phyloP scores from a whole-genome alignment of 37 sponge, comb jelly and placozoan genomes.

The Trichoplax adhaerens region DNA sequence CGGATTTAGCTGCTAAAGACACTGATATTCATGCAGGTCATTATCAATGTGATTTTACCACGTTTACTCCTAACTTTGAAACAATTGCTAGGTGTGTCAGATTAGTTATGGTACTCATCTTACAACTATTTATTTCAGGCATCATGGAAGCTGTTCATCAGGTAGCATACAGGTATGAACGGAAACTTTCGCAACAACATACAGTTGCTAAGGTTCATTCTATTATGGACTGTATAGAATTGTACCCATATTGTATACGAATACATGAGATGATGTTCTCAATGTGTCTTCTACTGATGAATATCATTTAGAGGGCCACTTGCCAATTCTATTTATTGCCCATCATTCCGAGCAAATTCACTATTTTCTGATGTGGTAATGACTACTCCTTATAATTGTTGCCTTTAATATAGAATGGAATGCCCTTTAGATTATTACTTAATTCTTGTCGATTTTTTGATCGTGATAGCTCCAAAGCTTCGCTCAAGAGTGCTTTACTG shows the following conservation, averaged over 20 bases:
- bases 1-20: conserved; percentile 9
- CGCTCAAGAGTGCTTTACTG: conserved; percentile 24
- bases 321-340: conserved; percentile 38
- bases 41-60: not conserved
- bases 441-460: not conserved
- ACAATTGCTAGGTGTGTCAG: conserved; percentile 2
- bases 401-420: not conserved
- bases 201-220: too few relatives aligned
- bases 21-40: conserved; percentile 9
- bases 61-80: conserved; percentile 3
- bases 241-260: not conserved
- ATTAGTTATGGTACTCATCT: not conserved
- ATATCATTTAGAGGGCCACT: conserved; percentile 22
- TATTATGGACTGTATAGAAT: too few relatives aligned
- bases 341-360: conserved; percentile 30
- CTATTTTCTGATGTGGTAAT: conserved; percentile 3
- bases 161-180: conserved; percentile 19
- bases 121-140: conserved; percentile 11
- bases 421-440: not conserved
- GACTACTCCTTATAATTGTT: not conserved
- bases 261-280: not conserved
- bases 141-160: conserved; percentile 28
- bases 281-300: too few relatives aligned
- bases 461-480: conserved; percentile 24
- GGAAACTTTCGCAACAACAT: not conserved